Percentiles rank a stretch among this genome's conserved stretches.
These are phyloP conservation scores for Panthera tigris DNA, from an alignment of 2,113 vertebrate species.

Conservation along the genomic window DNA sequence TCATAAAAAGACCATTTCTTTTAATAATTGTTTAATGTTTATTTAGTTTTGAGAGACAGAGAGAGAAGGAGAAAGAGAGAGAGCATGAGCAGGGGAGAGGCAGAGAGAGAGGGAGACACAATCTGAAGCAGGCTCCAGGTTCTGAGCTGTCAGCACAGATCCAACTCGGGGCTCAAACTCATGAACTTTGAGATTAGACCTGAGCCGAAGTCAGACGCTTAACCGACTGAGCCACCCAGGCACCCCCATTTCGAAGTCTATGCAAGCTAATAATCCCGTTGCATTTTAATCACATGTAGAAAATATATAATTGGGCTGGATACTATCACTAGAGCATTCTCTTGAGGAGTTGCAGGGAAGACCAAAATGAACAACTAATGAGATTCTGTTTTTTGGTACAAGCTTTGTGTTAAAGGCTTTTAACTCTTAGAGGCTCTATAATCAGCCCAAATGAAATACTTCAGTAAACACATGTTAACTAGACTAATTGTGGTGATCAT, in stretches of 20 bases:
- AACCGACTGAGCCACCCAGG: too few relatives aligned
- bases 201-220: too few relatives aligned
- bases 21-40: too few relatives aligned
- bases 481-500: neutral
- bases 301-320: neutral
- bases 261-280: neutral
- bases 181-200: too few relatives aligned
- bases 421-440: conserved; percentile 64
- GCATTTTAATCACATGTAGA: neutral
- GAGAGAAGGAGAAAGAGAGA: too few relatives aligned
- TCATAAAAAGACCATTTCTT: conserved; percentile 18
- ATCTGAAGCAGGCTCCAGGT: too few relatives aligned
- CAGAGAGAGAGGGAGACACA: too few relatives aligned
- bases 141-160: too few relatives aligned
- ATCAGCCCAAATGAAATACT: conserved; percentile 36
- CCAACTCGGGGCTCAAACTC: too few relatives aligned
- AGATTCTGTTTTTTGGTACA: conserved; percentile 46
- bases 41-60: too few relatives aligned
- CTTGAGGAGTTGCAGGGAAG: neutral
- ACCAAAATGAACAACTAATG: conserved; percentile 43
- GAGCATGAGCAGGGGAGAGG: too few relatives aligned
- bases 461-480: neutral
- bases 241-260: neutral
- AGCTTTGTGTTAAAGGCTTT: conserved; percentile 61
- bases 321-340: neutral